phyloP scores from a whole-genome alignment of 1,140 invertebrate genomes.

The Drosophila insularis region DNA sequence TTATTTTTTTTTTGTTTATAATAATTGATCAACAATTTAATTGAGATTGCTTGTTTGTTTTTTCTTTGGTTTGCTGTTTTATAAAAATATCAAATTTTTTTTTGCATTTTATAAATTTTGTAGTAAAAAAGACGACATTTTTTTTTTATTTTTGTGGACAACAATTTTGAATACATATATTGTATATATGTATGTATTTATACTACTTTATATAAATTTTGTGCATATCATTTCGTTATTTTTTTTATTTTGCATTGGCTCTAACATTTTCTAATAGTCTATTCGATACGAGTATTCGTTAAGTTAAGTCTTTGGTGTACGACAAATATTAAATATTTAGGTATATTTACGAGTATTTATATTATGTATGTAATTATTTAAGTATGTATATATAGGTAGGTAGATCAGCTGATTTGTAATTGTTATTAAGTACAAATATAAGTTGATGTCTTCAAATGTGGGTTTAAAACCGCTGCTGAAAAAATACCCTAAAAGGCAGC shows the following conservation, averaged over 20 bases:
- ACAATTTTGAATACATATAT: constrained; percentile 45
- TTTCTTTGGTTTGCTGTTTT: constrained; percentile 22
- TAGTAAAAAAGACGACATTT: constrained; percentile 62
- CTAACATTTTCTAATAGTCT: constrained; percentile 72
- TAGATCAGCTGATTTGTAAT: constrained; percentile 52
- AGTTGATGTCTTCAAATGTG: constrained; percentile 19
- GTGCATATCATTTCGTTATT: constrained; percentile 13
- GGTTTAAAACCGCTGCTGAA: background rate
- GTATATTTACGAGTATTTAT: background rate
- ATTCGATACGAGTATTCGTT: constrained; percentile 54
- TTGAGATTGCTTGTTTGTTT: constrained; percentile 14
- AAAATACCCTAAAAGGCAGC: background rate
- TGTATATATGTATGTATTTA: constrained; percentile 41
- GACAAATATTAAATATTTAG: constrained; percentile 35
- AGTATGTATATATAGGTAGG: constrained; percentile 32
- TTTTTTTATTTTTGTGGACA: constrained; percentile 30
- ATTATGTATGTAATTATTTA: constrained; percentile 12
- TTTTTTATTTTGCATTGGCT: constrained; percentile 18
- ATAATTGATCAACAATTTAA: constrained; percentile 55
- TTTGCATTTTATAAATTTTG: constrained; percentile 35
- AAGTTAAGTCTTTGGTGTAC: constrained; percentile 72
- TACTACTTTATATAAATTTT: background rate
- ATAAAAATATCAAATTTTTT: constrained; percentile 75
- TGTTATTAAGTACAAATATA: constrained; percentile 18
- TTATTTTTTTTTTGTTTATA: constrained; percentile 35